Evolutionary conservation across 2,113 vertebrate species (phyloP), one percentile per base, ranked within the genome.

Genomic region (Heterochromis multidens): DNA sequence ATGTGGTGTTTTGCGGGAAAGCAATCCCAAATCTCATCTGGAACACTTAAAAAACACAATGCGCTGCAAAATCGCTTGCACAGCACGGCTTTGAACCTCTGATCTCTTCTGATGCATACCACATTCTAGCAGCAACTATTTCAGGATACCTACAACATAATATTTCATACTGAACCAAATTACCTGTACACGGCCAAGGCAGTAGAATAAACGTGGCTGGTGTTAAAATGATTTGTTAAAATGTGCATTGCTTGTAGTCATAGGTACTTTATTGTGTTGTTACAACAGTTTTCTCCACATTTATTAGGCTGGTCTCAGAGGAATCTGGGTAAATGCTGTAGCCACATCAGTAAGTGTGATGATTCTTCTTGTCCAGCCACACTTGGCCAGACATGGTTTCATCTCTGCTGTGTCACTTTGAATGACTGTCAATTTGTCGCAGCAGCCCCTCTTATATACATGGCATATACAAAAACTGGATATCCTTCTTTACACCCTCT

Each of bases 311-410:
- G 2, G 33, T 84, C 78, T 88, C 81, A 76, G 3, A 70, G 78
- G 81, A 74, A 76, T 84, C 74, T 40, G 76, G 43, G 61, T 88
- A 76, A 91, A 88, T 84, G 83, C 87, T 86, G 67, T 21, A 31
- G 77, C 43, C 35, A 33, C 77, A 85, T 84, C 88, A 83, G 70
- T 88, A 70, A 91, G 77, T 83, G 72, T 63, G 67, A 88, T 88
- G 89, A 90, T 92, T 91, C 83, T 89, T 91, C 90, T 81, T n/a
- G 86, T 90, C 85, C 90, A 85, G 85, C 84, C 87, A 87, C 19
- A 86, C 89, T 72, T 90, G 86, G 76, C 86, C 79, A n/a, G 67
- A 88, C 87, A 83, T 67, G 72, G 79, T 65, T 84, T 92, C 84
- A 86, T 91, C 86, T 87, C 82, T 88, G 85, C 84, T 90, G 82